Conservation (phyloP, 2,888 invertebrate species). For the Dysmachus trigonus region DNA sequence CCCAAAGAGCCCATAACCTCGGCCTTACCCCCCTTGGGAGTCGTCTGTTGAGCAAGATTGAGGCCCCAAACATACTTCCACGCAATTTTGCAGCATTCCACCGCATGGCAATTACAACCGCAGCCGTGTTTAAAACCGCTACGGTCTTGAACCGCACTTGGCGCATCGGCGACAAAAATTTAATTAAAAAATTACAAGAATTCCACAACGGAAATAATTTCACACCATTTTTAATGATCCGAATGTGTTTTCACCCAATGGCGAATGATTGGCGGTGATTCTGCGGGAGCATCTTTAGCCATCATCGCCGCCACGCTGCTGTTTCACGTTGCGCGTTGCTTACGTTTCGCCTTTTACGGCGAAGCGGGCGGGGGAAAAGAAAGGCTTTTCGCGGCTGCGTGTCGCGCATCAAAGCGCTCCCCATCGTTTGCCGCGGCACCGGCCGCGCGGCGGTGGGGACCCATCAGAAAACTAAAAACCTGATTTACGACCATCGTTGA, state of each 20-base stretch:
- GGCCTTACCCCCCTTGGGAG: not conserved
- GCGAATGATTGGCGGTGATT: not conserved
- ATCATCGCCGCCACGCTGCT: not conserved
- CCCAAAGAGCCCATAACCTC: not conserved
- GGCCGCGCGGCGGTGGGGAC: too few relatives aligned
- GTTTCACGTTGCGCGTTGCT: not conserved
- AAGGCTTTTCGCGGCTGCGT: not conserved
- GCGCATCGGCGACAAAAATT: conserved; percentile 1
- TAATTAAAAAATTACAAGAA: conserved; percentile 27
- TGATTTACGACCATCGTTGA: not conserved
- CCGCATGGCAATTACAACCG: not conserved
- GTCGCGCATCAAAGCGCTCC: conserved; percentile 12
- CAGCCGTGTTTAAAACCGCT: not conserved
- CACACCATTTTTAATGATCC: conserved; percentile 27
- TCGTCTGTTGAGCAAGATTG: not conserved
- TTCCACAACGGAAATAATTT: conserved; percentile 12
- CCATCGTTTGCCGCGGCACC: not conserved
- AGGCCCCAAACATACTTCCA: not conserved
- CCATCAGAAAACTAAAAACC: not conserved
- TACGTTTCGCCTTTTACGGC: not conserved
- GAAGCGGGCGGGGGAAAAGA: not conserved
- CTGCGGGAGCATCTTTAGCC: not conserved
- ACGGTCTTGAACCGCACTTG: not conserved
- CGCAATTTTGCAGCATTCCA: not conserved
- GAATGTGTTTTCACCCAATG: conserved; percentile 6